Conservation (phyloP, 2,888 invertebrate species). For the Cosmorhoe ocellata region DNA sequence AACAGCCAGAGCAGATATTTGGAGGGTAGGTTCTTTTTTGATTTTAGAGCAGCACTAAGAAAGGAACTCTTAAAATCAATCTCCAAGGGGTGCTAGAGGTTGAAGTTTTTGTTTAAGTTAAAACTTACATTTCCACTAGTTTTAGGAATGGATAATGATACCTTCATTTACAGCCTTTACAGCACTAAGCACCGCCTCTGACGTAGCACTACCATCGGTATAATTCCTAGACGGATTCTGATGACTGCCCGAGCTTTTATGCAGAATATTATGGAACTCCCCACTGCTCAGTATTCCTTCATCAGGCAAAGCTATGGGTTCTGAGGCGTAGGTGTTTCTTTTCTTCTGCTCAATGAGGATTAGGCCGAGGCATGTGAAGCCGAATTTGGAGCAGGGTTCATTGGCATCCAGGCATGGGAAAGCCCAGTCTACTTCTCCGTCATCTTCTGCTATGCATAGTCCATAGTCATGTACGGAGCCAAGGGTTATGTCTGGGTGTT, state of each 20-base stretch:
- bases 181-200: slow-evolving; percentile 70
- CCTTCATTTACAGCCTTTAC: slow-evolving; percentile 76
- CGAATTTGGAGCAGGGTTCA: slow-evolving; percentile 96
- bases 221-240: slow-evolving; percentile 64
- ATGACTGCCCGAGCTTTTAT: slow-evolving; percentile 69
- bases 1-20: too few relatives aligned
- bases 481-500: slow-evolving; percentile 84
- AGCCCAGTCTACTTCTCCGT: slow-evolving; percentile 96
- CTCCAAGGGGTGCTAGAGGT: too few relatives aligned
- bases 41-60: too few relatives aligned
- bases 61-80: too few relatives aligned
- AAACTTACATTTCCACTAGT: not conserved
- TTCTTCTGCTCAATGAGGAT: slow-evolving; percentile 90
- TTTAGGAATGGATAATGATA: slow-evolving; percentile 25
- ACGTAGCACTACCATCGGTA: slow-evolving; percentile 73
- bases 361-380: slow-evolving; percentile 93
- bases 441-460: slow-evolving; percentile 97
- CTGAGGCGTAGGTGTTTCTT: slow-evolving; percentile 46
- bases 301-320: slow-evolving; percentile 64
- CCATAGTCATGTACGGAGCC: slow-evolving; percentile 89
- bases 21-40: too few relatives aligned
- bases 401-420: slow-evolving; percentile 94
- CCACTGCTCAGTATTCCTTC: slow-evolving; percentile 53
- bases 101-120: too few relatives aligned
- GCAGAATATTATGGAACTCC: slow-evolving; percentile 58